Conservation (phyloP, 2,888 invertebrate species). For the Ophioninae sp. region DNA sequence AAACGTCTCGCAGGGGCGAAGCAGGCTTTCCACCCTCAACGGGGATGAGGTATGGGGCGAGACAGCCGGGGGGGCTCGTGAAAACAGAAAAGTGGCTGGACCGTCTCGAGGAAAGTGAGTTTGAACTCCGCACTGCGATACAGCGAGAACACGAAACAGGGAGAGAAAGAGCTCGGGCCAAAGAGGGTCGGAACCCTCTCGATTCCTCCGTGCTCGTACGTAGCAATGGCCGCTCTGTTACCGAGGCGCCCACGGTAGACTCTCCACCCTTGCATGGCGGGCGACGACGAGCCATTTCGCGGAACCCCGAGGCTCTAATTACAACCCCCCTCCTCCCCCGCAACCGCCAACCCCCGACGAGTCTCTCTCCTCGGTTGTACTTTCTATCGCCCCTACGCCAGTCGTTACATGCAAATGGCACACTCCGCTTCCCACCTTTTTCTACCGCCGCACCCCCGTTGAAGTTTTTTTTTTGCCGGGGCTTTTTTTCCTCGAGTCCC, state of each 20-base stretch:
- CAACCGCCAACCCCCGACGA: too few species aligned
- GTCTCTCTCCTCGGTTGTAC: constrained; percentile 63
- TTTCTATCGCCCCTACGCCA: constrained; percentile 62
- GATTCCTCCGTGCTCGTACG: constrained; percentile 29
- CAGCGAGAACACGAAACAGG: constrained; percentile 19
- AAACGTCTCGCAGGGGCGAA: constrained; percentile 71
- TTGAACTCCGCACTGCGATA: constrained; percentile 34
- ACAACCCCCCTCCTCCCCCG: constrained; percentile 70
- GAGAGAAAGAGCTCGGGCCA: constrained; percentile 51
- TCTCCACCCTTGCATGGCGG: constrained; percentile 65
- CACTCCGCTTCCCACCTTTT: constrained; percentile 60
- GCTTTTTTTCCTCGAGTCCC: constrained; percentile 56
- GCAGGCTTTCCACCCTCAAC: constrained; percentile 26
- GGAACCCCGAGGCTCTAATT: constrained; percentile 79
- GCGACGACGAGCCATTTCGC: constrained; percentile 69
- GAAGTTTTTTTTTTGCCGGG: constrained; percentile 45
- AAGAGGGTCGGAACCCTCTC: constrained; percentile 61
- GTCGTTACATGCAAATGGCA: constrained; percentile 68
- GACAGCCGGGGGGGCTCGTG: constrained; percentile 39
- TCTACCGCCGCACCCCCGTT: constrained; percentile 36
- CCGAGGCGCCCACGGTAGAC: constrained; percentile 61
- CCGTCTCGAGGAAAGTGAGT: constrained; percentile 50
- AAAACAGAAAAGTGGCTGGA: constrained; percentile 56
- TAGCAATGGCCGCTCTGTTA: constrained; percentile 61
- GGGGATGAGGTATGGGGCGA: constrained; percentile 32